phyloP scores from a whole-genome alignment of 2,797 vertebrate genomes.

The Urophycis tenuis region DNA sequence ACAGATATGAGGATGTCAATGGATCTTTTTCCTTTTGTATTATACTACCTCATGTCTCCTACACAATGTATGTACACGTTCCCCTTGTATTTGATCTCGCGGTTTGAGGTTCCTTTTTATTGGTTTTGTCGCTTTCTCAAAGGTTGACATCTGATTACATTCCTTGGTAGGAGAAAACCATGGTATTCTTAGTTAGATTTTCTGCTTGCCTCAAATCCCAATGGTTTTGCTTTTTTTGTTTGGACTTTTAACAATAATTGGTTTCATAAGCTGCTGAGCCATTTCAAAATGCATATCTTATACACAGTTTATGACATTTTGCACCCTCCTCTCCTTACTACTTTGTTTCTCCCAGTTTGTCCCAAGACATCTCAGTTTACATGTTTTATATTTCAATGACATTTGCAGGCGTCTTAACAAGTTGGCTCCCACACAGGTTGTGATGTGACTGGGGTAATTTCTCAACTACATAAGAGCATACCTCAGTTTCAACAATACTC shows the following conservation, averaged over 20 bases:
- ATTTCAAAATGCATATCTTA: background rate
- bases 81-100: conserved; percentile 3
- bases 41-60: conserved; percentile 47
- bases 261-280: conserved; percentile 2
- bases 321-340: background rate
- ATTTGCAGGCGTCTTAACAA: conserved; percentile 24
- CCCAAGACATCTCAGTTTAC: conserved; percentile 9
- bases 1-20: background rate
- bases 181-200: conserved; percentile 4
- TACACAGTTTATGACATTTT: background rate
- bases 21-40: background rate
- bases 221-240: background rate
- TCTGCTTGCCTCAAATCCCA: conserved; percentile 5
- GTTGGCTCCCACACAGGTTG: conserved; percentile 6
- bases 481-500: conserved; percentile 9
- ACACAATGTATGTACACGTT: conserved; percentile 11
- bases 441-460: background rate
- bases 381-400: conserved; percentile 15
- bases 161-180: conserved; percentile 19
- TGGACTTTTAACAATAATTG: background rate
- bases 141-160: conserved; percentile 20
- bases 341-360: background rate
- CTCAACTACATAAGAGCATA: conserved; percentile 12
- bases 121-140: background rate
- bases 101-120: background rate